Percentiles rank a stretch among this genome's conserved stretches.
phyloP scores from a whole-genome alignment of 2,113 vertebrate genomes.

The Nibea albiflora region DNA sequence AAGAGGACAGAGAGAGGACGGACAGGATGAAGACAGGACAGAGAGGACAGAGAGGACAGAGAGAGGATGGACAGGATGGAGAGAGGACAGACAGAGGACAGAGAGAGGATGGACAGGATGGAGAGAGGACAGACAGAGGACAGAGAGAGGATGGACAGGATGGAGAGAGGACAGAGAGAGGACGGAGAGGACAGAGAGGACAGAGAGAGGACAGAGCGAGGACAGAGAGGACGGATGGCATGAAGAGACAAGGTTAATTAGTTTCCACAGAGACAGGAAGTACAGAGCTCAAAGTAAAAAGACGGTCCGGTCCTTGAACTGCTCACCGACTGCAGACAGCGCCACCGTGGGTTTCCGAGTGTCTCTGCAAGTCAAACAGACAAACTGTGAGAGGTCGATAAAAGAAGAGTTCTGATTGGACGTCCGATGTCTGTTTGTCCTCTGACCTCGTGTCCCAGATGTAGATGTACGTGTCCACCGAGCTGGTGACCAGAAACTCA shows the following conservation, averaged over 20 bases:
- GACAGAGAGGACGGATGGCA: too few relatives aligned
- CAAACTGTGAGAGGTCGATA: too few relatives aligned
- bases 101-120: too few relatives aligned
- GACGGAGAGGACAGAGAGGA: too few relatives aligned
- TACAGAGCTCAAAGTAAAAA: not conserved
- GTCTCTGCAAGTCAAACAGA: slow-evolving; percentile 85
- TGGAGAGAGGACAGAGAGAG: not conserved
- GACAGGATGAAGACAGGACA: not conserved
- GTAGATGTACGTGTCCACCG: slow-evolving; percentile 98
- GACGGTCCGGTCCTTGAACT: not conserved
- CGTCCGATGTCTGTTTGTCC: not conserved
- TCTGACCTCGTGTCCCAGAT: slow-evolving; percentile 98
- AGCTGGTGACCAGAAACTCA: slow-evolving; percentile 95
- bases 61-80: too few relatives aligned
- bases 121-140: too few relatives aligned
- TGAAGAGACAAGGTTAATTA: too few relatives aligned
- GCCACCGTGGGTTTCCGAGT: slow-evolving; percentile 93
- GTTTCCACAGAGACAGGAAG: too few relatives aligned
- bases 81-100: too few relatives aligned
- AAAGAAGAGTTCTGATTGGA: not conserved
- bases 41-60: not conserved
- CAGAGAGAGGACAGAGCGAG: too few relatives aligned
- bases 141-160: too few relatives aligned
- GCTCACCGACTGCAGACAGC: slow-evolving; percentile 95
- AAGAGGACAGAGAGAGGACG: too few relatives aligned